phyloP scores from a whole-genome alignment of 2,888 invertebrate genomes.

The Mimas tiliae region DNA sequence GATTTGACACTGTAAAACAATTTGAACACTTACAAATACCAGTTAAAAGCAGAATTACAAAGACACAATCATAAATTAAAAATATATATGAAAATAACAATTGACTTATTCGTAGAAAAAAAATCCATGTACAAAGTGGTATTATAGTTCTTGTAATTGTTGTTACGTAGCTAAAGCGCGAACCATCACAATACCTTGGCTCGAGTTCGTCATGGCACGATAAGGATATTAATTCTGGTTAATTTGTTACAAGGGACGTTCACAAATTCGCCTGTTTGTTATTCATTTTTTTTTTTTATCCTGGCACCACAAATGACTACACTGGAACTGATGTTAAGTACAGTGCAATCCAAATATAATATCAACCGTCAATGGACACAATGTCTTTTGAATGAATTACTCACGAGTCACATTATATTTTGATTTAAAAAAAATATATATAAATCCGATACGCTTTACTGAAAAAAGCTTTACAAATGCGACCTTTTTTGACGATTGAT shows the following conservation, averaged over 20 bases:
- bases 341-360: too few relatives aligned
- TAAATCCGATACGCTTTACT: too few relatives aligned
- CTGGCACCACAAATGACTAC: neutral
- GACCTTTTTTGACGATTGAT: too few relatives aligned
- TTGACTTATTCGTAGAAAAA: neutral
- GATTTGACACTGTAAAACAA: too few relatives aligned
- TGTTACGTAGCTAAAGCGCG: constrained; percentile 29
- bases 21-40: too few relatives aligned
- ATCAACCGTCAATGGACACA: too few relatives aligned
- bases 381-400: too few relatives aligned
- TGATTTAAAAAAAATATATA: too few relatives aligned
- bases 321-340: neutral
- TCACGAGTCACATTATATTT: too few relatives aligned
- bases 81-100: neutral
- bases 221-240: constrained; percentile 28
- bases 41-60: too few relatives aligned
- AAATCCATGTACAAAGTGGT: neutral
- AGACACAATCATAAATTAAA: neutral
- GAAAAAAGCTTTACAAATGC: too few relatives aligned
- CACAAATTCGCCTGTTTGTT: constrained; percentile 2
- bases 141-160: neutral
- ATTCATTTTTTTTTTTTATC: neutral
- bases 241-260: constrained; percentile 26
- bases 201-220: constrained; percentile 40
- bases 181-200: constrained; percentile 44